Conservation (phyloP, 2,113 vertebrate species). For the Crotalus horridus region DNA sequence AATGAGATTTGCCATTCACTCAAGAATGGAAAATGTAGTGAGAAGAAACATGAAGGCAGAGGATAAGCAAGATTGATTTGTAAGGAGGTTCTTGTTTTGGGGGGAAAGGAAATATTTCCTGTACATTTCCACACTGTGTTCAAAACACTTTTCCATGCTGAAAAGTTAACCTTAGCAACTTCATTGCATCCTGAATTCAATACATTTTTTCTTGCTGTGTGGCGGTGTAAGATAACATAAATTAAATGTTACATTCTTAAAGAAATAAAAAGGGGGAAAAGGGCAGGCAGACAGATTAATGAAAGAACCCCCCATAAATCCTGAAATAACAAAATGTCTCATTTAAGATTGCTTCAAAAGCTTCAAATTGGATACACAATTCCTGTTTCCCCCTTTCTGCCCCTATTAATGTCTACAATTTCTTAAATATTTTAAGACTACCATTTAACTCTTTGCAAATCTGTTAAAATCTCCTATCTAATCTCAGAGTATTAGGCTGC, state of each 20-base stretch:
- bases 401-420: conserved; percentile 18
- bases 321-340: background rate
- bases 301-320: background rate
- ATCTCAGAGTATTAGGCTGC: conserved; percentile 17
- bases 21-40: background rate
- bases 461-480: conserved; percentile 33
- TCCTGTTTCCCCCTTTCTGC: background rate
- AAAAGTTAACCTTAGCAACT: background rate
- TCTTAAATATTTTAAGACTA: background rate
- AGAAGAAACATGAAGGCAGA: background rate
- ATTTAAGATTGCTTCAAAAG: background rate
- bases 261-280: background rate
- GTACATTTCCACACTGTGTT: background rate
- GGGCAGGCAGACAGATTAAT: background rate
- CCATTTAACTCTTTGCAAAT: background rate
- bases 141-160: background rate
- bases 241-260: background rate
- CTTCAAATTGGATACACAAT: background rate
- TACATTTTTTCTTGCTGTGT: background rate
- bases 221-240: background rate
- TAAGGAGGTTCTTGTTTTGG: background rate
- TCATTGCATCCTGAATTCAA: background rate
- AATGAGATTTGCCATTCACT: background rate
- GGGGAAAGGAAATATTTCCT: background rate
- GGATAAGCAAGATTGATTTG: background rate